phyloP scores from a whole-genome alignment of 2,888 invertebrate species.

The Malthinus seriepunctatus region DNA sequence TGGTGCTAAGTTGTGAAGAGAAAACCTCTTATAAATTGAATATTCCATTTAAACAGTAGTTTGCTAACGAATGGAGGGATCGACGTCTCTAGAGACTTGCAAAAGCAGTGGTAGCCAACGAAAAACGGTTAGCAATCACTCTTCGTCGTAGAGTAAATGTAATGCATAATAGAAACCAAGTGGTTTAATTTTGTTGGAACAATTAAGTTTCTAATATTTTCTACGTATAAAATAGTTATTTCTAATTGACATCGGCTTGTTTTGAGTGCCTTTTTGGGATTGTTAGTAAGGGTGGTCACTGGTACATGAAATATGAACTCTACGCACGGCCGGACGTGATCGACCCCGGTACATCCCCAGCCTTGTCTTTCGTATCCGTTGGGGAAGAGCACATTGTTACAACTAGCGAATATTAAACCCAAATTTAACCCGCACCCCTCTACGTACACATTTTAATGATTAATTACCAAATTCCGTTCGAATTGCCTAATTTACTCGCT shows the following conservation, averaged over 20 bases:
- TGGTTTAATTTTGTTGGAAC: constrained; percentile 16
- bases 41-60: constrained; percentile 44
- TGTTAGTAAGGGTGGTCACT: constrained; percentile 37
- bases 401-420: constrained; percentile 23
- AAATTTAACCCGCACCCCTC: constrained; percentile 10
- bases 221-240: constrained; percentile 27
- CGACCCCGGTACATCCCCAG: constrained; percentile 40
- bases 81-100: constrained; percentile 23
- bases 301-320: constrained; percentile 51
- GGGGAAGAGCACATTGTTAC: constrained; percentile 45
- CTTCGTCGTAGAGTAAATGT: constrained; percentile 12
- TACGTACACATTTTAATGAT: constrained; percentile 29
- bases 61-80: constrained; percentile 41
- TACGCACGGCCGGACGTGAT: constrained; percentile 43
- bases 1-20: constrained; percentile 46
- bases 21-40: constrained; percentile 46
- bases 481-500: constrained; percentile 25
- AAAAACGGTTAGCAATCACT: constrained; percentile 26
- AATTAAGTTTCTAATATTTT: constrained; percentile 25
- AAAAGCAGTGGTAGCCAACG: constrained; percentile 18
- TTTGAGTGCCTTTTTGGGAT: not conserved
- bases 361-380: constrained; percentile 46
- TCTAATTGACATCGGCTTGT: constrained; percentile 34
- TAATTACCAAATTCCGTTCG: constrained; percentile 24
- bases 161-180: constrained; percentile 18